Evolutionary conservation across 2,797 vertebrate species (phyloP).

Genomic region (Heterohyrax brucei): DNA sequence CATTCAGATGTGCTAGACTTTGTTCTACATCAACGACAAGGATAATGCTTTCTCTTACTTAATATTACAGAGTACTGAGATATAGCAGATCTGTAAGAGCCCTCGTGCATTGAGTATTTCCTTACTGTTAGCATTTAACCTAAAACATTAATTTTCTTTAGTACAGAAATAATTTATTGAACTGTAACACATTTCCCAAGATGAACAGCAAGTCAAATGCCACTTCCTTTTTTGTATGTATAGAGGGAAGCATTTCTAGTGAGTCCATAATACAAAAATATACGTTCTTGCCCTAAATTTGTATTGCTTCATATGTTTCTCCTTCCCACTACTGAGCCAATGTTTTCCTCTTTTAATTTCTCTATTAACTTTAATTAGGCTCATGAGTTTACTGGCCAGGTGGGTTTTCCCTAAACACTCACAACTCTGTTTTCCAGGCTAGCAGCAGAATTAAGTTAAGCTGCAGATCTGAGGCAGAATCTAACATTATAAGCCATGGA

Average conservation of each 20-base stretch:
- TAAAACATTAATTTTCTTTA: conserved; percentile 61
- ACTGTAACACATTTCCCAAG: conserved; percentile 18
- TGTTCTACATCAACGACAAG: conserved; percentile 23
- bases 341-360: conserved; percentile 88
- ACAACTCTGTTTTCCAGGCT: conserved; percentile 83
- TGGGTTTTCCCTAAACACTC: conserved; percentile 89
- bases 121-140: conserved; percentile 42
- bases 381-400: conserved; percentile 89
- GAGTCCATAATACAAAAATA: conserved; percentile 62
- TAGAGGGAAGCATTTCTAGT: conserved; percentile 58
- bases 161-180: conserved; percentile 54
- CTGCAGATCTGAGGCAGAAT: conserved; percentile 81
- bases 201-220: conserved; percentile 47
- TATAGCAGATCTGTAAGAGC: background rate
- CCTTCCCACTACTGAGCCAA: background rate
- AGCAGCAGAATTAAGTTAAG: conserved; percentile 87
- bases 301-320: conserved; percentile 49
- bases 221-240: conserved; percentile 43
- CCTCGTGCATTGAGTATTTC: background rate
- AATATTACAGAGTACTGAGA: background rate
- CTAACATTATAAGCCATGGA: conserved; percentile 13
- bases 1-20: background rate
- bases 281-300: conserved; percentile 58
- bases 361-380: conserved; percentile 90
- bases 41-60: background rate